phyloP scores from a whole-genome alignment of 2,113 vertebrate species.

The Planiliza haematocheilus region DNA sequence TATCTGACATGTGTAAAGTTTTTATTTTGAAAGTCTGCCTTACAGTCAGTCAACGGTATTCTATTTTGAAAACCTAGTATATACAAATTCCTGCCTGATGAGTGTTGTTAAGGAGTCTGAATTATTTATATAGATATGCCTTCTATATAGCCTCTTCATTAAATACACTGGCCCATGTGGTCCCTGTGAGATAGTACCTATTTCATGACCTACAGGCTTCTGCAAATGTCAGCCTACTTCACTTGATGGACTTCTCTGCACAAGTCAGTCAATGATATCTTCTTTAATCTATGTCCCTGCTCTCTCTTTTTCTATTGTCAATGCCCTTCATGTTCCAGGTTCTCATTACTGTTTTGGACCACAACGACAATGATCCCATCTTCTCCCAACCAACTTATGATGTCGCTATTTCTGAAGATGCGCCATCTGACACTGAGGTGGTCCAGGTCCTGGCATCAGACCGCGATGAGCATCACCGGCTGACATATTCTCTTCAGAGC shows the following conservation, averaged over 20 bases:
- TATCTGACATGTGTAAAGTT: too few species aligned
- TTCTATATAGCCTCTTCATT: too few species aligned
- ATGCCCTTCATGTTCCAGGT: conserved; percentile 82
- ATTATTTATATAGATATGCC: too few species aligned
- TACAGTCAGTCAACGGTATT: too few species aligned
- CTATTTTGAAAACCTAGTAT: too few species aligned
- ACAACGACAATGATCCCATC: conserved; percentile 94
- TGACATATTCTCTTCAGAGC: conserved; percentile 93
- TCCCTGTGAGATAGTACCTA: too few species aligned
- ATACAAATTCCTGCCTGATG: too few species aligned
- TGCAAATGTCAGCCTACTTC: not conserved
- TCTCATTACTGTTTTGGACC: conserved; percentile 93
- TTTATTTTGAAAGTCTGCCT: too few species aligned
- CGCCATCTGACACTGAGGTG: conserved; percentile 91
- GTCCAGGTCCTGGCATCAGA: conserved; percentile 94
- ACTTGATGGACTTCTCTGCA: not conserved
- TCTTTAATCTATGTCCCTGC: not conserved
- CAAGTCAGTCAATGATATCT: not conserved
- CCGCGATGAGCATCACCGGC: conserved; percentile 90
- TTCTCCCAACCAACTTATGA: conserved; percentile 94
- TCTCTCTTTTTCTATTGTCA: conserved; percentile 9
- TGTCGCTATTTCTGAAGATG: conserved; percentile 92
- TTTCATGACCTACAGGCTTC: too few species aligned
- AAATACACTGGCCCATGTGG: too few species aligned
- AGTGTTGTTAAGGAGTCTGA: too few species aligned